A percentile compares a stretch with the other conserved stretches of the same genome.
phyloP scores from a whole-genome alignment of 2,888 invertebrate species.

The Idaea biselata region DNA sequence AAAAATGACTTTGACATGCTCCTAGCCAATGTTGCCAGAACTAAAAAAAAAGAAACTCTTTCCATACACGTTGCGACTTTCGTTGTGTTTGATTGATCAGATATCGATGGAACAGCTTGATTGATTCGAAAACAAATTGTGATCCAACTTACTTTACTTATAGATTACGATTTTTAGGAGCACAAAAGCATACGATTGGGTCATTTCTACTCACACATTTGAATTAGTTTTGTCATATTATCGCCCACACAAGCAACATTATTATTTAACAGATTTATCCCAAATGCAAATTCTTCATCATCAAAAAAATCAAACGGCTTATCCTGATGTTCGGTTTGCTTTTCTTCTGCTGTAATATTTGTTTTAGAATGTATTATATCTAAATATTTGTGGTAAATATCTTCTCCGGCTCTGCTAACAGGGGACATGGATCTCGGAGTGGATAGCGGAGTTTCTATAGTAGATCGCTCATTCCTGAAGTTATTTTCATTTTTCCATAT shows the following conservation, averaged over 20 bases:
- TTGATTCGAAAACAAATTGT: no score
- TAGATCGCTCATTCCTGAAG: background rate
- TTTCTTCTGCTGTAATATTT: slow-evolving; percentile 46
- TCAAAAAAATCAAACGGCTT: slow-evolving; percentile 70
- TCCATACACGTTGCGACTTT: no score
- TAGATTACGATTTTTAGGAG: no score
- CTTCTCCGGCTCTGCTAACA: slow-evolving; percentile 45
- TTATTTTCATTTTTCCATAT: background rate
- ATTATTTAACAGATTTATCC: slow-evolving; percentile 66
- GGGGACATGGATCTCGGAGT: slow-evolving; percentile 52
- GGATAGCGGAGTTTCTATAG: background rate
- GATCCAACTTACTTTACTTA: no score
- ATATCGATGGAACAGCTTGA: no score
- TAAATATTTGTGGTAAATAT: slow-evolving; percentile 57
- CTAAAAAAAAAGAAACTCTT: no score
- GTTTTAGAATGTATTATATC: slow-evolving; percentile 63
- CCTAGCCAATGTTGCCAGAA: background rate
- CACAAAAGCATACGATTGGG: background rate
- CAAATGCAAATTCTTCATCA: slow-evolving; percentile 71
- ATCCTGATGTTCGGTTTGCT: slow-evolving; percentile 52
- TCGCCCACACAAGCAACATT: slow-evolving; percentile 73
- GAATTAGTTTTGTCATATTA: slow-evolving; percentile 66
- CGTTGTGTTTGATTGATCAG: no score
- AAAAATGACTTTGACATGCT: background rate
- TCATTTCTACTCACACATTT: slow-evolving; percentile 54